Evolutionary conservation across 2,888 invertebrate species (phyloP), one percentile per base, ranked within the genome.

Genomic region (Phoenoteleia sp.): DNA sequence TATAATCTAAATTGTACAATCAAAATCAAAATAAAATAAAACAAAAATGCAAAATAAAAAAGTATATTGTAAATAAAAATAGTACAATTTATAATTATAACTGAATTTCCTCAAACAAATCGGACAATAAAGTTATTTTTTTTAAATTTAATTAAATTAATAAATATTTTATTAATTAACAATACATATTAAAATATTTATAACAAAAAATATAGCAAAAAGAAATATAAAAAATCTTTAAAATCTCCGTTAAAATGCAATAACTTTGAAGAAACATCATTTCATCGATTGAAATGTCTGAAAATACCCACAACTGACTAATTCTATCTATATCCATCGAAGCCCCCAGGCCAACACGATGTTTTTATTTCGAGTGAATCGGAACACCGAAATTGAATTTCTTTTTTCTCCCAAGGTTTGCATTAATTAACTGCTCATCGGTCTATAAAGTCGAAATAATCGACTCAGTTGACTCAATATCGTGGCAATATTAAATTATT

Each of bases 401-500:
- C 33, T 33, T 33, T 33, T 33, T 33, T 33, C 33, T 6, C 6
- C 33, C 33, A 33, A 33, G 33, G 33, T 33, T 33, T 11, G 33
- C 33, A 33, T 33, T 33, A 33, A 33, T 33, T 33, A 11, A 11
- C 33, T 33, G 9, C 33, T 33, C 33, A 33, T 33, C 33, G 33
- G 9, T 42, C 36, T 19, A 58, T 58, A 58, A 58, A 39, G 21
- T 19, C 58, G 6, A 58, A 58, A 39, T 58, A 42, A 39, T 42
- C 60, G 17, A 11, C 21, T 6, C 21, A 11, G 21, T 17, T 23
- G 52, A 36, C 58, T 58, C 58, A 36, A 33, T 33, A 33, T 33
- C 9, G 33, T 11, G 33, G 4, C 33, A 29, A 13, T n/a, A 27
- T 54, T 54, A 29, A 56, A 66, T 67, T 52, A 67, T 56, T 69